Base-by-base conservation (phyloP, 2,888 invertebrate species). In the Meandrusa payeni region DNA sequence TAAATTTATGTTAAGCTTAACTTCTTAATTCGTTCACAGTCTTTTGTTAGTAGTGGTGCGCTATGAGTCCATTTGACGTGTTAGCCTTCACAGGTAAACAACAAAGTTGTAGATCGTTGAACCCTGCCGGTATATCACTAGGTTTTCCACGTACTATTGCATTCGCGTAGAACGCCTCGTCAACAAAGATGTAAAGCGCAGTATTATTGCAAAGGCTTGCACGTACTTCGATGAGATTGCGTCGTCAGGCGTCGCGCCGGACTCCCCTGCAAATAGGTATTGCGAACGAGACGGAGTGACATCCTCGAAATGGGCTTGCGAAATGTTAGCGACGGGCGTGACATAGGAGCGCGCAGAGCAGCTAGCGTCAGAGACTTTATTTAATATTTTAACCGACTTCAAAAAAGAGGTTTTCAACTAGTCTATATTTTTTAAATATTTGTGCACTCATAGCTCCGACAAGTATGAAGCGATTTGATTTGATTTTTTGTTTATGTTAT, bases 111-210 rank as follows among this genome's bases (percentile, higher is more conserved):
- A 23, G 39, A 24, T 17, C 11, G 32, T 3, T 32, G 11, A 32
- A 19, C 40, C 23, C 5, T 33, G 3, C 7, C n/a, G 10, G n/a
- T 5, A 22, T 5, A 12, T 11, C 10, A 10, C 5, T 28, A 24
- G 37, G 37, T 24, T 36, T 36, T 12, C 20, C 42, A 43, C 42
- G 42, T 36, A 42, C 6, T 26, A 19, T 43, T 37, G 36, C 36
- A 29, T 19, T 23, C 9, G 10, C 36, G 7, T 23, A n/a, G 13
- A 23, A 1, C 13, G 17, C 15, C 36, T 13, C 13, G 11, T 24
- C 23, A 12, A 29, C 28, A 43, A 29, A 42, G 15, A 29, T 9
- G 37, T 20, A 31, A 26, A 13, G 32, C 19, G 7, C 3, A 27
- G 19, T 31, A 23, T 12, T 23, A 42, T 24, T 3, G 15, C 11